phyloP scores from a whole-genome alignment of 2,113 vertebrate genomes.

The Colistium nudipinnis region DNA sequence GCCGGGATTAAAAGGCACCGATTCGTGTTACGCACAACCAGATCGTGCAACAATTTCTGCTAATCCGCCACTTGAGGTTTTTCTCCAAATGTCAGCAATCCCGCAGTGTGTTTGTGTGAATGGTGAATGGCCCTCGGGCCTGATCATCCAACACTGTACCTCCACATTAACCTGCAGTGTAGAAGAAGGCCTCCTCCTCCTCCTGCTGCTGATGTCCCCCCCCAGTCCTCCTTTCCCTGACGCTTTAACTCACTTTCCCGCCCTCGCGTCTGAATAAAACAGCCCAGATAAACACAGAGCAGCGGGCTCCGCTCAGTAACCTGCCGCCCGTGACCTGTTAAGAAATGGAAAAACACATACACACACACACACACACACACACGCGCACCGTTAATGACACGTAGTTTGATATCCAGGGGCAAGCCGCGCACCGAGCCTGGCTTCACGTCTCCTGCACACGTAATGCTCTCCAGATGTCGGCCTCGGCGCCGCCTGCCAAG shows the following conservation, averaged over 20 bases:
- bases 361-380: constrained; percentile 3
- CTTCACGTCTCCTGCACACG: constrained; percentile 75
- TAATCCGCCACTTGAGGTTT: neutral
- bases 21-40: constrained; percentile 58
- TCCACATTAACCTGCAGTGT: constrained; percentile 9
- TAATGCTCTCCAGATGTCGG: constrained; percentile 85
- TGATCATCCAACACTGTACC: neutral
- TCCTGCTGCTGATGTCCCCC: constrained; percentile 20
- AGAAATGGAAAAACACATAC: constrained; percentile 10
- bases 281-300: too few species aligned
- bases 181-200: constrained; percentile 41
- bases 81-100: neutral
- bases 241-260: constrained; percentile 21
- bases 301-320: neutral
- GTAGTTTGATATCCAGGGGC: constrained; percentile 74
- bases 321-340: constrained; percentile 41
- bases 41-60: constrained; percentile 41
- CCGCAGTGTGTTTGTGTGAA: neutral
- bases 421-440: constrained; percentile 63
- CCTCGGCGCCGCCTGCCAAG: constrained; percentile 73
- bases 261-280: too few species aligned
- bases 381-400: constrained; percentile 64
- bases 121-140: neutral
- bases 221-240: neutral
- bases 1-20: constrained; percentile 42